Percentiles rank a stretch among this genome's conserved stretches.
Evolutionary conservation across 2,113 vertebrate genomes (phyloP).

Genomic region (Neodon shergylaensis): DNA sequence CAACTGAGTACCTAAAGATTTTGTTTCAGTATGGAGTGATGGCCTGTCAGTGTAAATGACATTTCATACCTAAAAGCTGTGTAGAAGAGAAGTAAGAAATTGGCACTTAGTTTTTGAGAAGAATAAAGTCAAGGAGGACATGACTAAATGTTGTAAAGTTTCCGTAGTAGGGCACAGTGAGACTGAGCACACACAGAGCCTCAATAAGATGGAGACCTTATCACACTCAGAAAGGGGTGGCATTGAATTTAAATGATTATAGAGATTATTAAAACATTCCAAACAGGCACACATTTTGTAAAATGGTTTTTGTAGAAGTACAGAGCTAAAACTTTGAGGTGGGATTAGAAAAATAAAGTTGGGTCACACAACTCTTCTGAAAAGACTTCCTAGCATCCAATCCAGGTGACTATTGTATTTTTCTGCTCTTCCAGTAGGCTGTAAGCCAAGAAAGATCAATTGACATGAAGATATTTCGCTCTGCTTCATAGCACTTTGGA

Average conservation of each 20-base stretch:
- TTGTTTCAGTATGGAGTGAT: background rate
- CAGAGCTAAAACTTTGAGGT: background rate
- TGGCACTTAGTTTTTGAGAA: background rate
- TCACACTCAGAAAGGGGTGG: background rate
- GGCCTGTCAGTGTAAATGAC: background rate
- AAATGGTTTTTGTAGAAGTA: background rate
- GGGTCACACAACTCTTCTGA: background rate
- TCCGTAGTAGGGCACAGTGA: background rate
- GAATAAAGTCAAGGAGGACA: background rate
- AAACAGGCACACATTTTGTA: background rate
- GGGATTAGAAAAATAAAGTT: background rate
- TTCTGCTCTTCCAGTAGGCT: background rate
- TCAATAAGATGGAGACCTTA: background rate
- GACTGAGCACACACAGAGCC: background rate
- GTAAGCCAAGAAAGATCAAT: background rate
- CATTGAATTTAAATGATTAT: slow-evolving; percentile 5
- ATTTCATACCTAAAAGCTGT: background rate
- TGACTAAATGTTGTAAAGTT: background rate
- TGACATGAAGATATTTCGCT: background rate
- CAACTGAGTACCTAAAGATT: background rate
- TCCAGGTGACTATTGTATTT: background rate
- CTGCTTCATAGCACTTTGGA: background rate
- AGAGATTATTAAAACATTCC: background rate
- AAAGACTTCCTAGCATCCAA: background rate
- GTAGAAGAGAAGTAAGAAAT: background rate